Conservation (phyloP, 2,888 invertebrate genomes). For the Agonopterix subpropinquella region DNA sequence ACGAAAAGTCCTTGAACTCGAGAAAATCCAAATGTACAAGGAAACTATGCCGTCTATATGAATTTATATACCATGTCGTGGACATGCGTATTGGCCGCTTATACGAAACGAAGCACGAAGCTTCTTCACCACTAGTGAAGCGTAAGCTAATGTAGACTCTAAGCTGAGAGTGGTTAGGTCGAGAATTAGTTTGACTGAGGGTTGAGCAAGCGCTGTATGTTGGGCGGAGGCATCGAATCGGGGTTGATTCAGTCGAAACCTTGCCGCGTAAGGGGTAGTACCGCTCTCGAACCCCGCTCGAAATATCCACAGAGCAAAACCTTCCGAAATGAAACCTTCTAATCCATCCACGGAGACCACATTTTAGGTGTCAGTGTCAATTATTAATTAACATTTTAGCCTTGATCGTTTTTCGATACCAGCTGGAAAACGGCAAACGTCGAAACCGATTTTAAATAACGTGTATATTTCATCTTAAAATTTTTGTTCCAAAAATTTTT, state of each 20-base stretch:
- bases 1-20: slow-evolving; percentile 69
- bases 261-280: slow-evolving; percentile 61
- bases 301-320: slow-evolving; percentile 57
- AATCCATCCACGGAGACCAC: slow-evolving; percentile 40
- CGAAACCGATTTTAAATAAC: slow-evolving; percentile 46
- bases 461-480: slow-evolving; percentile 31
- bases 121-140: slow-evolving; percentile 50
- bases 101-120: slow-evolving; percentile 65
- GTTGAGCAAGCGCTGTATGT: slow-evolving; percentile 70
- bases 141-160: slow-evolving; percentile 34
- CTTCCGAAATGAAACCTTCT: slow-evolving; percentile 56
- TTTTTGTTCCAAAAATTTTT: not conserved
- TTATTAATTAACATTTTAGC: slow-evolving; percentile 17
- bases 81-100: slow-evolving; percentile 74
- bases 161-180: slow-evolving; percentile 20
- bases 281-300: slow-evolving; percentile 50
- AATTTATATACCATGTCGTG: slow-evolving; percentile 66
- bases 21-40: slow-evolving; percentile 68
- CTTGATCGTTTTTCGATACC: slow-evolving; percentile 14
- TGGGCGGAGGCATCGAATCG: slow-evolving; percentile 72
- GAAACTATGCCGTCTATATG: slow-evolving; percentile 66
- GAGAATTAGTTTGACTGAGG: slow-evolving; percentile 23
- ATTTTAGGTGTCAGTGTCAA: slow-evolving; percentile 37
- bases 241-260: slow-evolving; percentile 70
- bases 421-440: slow-evolving; percentile 38